A percentile compares a stretch with the other conserved stretches of the same genome.
Evolutionary conservation across 2,888 invertebrate genomes (phyloP).

Genomic region (Alcis repandata): DNA sequence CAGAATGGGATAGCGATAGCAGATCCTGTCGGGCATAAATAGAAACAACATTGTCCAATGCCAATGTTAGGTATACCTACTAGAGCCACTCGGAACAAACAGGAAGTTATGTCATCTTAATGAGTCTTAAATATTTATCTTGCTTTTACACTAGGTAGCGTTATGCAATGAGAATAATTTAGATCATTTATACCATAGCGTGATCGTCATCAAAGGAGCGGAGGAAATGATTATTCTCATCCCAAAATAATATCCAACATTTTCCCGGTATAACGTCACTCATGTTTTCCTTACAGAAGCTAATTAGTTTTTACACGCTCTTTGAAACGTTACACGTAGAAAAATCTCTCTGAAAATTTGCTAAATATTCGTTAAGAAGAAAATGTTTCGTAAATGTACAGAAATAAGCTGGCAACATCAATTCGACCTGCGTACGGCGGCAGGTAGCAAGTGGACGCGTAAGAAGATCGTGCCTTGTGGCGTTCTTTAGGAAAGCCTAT

Average conservation of each 20-base stretch:
- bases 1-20: too few relatives aligned
- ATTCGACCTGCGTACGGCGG: not conserved
- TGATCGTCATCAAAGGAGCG: slow-evolving; percentile 7
- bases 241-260: slow-evolving; percentile 1
- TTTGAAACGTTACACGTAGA: not conserved
- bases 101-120: not conserved
- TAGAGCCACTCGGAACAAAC: not conserved
- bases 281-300: slow-evolving; percentile 1
- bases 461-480: too few relatives aligned
- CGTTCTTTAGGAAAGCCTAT: too few relatives aligned
- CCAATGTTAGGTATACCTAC: too few relatives aligned
- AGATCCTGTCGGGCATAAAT: too few relatives aligned
- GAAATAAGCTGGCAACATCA: too few relatives aligned
- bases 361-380: not conserved
- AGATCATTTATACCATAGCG: slow-evolving; percentile 2
- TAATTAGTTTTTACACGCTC: not conserved
- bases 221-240: slow-evolving; percentile 11
- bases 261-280: slow-evolving; percentile 13
- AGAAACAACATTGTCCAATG: too few relatives aligned
- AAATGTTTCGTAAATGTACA: not conserved
- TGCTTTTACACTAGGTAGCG: not conserved
- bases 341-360: not conserved
- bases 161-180: not conserved
- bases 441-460: too few relatives aligned
- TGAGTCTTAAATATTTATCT: slow-evolving; percentile 7